A percentile compares a stretch with the other conserved stretches of the same genome.
These are phyloP conservation scores for Muscidifurax raptorellus DNA, from an alignment of 1,140 invertebrate genomes.

Conservation along the genomic window DNA sequence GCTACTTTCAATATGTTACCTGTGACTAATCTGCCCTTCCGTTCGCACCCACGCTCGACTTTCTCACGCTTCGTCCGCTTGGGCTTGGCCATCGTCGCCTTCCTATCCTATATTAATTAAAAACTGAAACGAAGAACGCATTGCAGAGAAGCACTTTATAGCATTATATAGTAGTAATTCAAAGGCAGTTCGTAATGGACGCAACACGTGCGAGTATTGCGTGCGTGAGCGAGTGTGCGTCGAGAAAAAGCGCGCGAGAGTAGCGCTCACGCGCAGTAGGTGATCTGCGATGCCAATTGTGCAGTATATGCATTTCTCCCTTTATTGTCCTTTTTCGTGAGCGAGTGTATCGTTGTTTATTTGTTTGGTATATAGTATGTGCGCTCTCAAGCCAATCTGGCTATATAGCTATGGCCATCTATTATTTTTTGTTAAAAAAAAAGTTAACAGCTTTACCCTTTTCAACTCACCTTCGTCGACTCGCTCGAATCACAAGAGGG, in stretches of 20 bases:
- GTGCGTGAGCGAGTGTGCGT: background rate
- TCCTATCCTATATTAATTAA: conserved; percentile 46
- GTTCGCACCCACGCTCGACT: conserved; percentile 2
- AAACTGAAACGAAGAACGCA: background rate
- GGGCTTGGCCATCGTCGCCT: background rate
- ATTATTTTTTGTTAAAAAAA: too few relatives aligned
- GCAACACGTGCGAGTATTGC: conserved; percentile 38
- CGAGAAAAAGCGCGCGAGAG: conserved; percentile 8
- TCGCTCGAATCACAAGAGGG: background rate
- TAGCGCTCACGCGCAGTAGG: background rate
- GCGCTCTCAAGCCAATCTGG: too few relatives aligned
- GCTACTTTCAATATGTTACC: background rate
- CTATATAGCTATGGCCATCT: too few relatives aligned
- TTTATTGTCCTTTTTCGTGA: background rate
- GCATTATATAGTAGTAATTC: conserved; percentile 43
- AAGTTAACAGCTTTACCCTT: background rate
- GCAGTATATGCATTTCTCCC: background rate
- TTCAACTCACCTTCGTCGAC: background rate
- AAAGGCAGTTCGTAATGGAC: conserved; percentile 17
- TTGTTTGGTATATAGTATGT: too few relatives aligned
- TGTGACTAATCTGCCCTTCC: background rate
- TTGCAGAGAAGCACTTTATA: background rate
- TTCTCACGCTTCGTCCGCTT: conserved; percentile 31
- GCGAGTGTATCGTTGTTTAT: background rate
- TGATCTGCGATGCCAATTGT: background rate